Percentiles rank a stretch among this genome's conserved stretches.
phyloP scores from a whole-genome alignment of 2,797 vertebrate genomes.

The Champsocephalus esox region DNA sequence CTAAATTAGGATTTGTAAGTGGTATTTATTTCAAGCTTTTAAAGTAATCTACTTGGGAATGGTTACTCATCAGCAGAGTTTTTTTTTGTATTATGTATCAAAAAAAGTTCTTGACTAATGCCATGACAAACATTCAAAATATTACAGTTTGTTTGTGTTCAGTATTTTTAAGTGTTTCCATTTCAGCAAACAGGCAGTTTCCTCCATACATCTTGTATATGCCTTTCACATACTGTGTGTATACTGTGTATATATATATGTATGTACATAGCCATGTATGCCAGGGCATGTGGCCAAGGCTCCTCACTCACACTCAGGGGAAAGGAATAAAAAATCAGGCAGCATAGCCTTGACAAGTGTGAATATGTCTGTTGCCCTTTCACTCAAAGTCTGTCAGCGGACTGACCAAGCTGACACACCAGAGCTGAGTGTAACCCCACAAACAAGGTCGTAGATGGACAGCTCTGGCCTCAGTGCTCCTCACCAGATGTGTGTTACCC shows the following conservation, averaged over 20 bases:
- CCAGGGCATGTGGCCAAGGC: conserved; percentile 45
- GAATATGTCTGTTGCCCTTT: conserved; percentile 82
- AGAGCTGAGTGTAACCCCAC: conserved; percentile 73
- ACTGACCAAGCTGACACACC: conserved; percentile 81
- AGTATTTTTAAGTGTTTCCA: conserved; percentile 13
- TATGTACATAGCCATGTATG: conserved; percentile 43
- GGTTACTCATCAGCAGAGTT: background rate
- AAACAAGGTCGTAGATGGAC: conserved; percentile 76
- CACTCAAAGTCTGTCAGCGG: conserved; percentile 81
- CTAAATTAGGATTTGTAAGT: background rate
- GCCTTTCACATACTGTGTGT: background rate
- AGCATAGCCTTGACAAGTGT: conserved; percentile 79
- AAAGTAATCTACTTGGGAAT: no score
- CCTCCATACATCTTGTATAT: conserved; percentile 10
- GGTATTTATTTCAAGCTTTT: background rate
- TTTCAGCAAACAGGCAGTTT: conserved; percentile 17
- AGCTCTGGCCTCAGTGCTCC: conserved; percentile 63
- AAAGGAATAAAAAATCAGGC: conserved; percentile 71
- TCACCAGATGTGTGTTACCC: conserved; percentile 63
- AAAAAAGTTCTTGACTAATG: no score
- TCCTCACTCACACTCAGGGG: conserved; percentile 53
- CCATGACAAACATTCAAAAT: background rate
- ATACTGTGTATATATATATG: conserved; percentile 16
- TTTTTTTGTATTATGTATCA: conserved; percentile 3
- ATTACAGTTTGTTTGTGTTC: background rate